These are phyloP conservation scores for Trichopria drosophilae DNA, from an alignment of 2,888 invertebrate species.

Conservation along the genomic window DNA sequence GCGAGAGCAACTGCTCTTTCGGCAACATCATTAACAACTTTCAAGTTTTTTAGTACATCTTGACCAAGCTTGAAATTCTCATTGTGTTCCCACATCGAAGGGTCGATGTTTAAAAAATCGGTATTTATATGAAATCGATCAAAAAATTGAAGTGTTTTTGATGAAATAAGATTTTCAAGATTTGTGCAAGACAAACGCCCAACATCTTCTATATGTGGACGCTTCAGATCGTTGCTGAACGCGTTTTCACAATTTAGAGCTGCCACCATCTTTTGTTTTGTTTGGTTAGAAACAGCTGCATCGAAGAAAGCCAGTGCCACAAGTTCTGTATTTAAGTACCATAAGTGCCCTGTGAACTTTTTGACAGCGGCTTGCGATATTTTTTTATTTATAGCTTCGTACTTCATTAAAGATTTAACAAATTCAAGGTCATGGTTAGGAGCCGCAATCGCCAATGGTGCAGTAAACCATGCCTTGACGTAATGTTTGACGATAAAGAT, in stretches of 20 bases:
- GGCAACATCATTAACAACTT: constrained; percentile 25
- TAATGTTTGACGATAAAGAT: constrained; percentile 8
- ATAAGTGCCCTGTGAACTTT: too few species aligned
- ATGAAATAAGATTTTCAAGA: neutral
- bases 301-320: constrained; percentile 9
- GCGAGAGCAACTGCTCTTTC: constrained; percentile 16
- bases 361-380: too few species aligned
- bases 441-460: too few species aligned
- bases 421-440: constrained; percentile 2
- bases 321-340: too few species aligned
- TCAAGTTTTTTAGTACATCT: constrained; percentile 10
- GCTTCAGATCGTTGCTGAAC: too few species aligned
- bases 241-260: neutral
- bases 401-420: neutral
- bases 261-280: constrained; percentile 8
- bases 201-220: too few species aligned
- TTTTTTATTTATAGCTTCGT: neutral
- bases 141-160: neutral
- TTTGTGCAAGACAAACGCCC: too few species aligned
- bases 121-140: neutral
- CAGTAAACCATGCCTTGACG: neutral
- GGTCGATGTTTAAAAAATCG: constrained; percentile 6
- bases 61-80: constrained; percentile 11
- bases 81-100: constrained; percentile 9
- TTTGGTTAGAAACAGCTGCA: neutral